Base-by-base conservation (phyloP, 2,113 vertebrate genomes). In the Irena cyanogastra region DNA sequence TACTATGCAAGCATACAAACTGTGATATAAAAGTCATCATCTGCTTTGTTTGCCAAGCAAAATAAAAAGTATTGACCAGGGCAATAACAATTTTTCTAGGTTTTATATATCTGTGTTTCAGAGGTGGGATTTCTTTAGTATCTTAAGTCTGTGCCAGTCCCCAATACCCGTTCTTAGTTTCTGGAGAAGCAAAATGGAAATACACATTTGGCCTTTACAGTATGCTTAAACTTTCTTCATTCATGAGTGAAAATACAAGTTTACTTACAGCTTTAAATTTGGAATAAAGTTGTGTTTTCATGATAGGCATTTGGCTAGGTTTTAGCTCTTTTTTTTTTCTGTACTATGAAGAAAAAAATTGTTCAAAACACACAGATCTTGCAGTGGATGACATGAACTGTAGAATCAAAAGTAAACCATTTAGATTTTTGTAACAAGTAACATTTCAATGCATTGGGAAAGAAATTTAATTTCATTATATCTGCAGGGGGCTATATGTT, bases 1-100 rank as follows among this genome's bases (percentile, higher is more conserved):
- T 0, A 0, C 30, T 75, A 1, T 20, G 28, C 1, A 4, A 41
- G 11, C 39, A 11, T 45, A 15, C 20, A 70, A 53, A 57, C 52
- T 61, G 57, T 39, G 19, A 15, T 44, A 8, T 10, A 4, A 52
- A 94, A 81, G 39, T 56, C 64, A 31, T 35, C 1, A 3, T 37
- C 33, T 63, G 5, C 35, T 76, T 87, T 47, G 47, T 81, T 80
- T 86, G 47, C 76, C 21, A 45, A 78, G 49, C 1, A 22, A 72
- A 20, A n/a, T 45, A 30, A 81, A 78, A 93, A 42, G 20, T n/a
- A 22, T 64, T 53, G 20, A 65, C 53, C 28, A 35, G 30, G 33
- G n/a, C 85, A 65, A 45, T 71, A 53, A 84, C 33, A 10, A 5
- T 54, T 90, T 92, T 49, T 59, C 23, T 22, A 63, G 41, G 28